phyloP scores from a whole-genome alignment of 2,797 vertebrate species.

The Cuniculus paca region DNA sequence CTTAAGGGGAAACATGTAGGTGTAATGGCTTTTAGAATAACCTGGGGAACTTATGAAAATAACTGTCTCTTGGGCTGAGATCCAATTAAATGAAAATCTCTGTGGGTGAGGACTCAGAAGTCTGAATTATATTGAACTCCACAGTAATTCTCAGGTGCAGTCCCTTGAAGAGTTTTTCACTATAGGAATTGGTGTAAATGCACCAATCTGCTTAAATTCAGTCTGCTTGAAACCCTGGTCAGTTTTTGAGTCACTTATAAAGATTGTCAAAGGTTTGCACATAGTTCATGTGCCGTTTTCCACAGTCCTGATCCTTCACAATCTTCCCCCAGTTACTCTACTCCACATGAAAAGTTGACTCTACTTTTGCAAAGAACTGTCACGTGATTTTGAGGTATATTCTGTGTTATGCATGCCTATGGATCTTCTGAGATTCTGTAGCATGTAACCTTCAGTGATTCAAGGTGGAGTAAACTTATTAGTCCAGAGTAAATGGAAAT shows the following conservation, averaged over 20 bases:
- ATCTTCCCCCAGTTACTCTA: not conserved
- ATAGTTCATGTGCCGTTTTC: not conserved
- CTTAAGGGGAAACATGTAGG: constrained; percentile 3
- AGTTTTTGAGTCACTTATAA: constrained; percentile 18
- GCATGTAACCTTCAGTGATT: not conserved
- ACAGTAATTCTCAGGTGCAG: not conserved
- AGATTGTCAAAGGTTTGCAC: not conserved
- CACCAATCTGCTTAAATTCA: constrained; percentile 16
- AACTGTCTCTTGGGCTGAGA: not conserved
- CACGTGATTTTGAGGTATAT: not conserved
- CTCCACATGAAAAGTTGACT: not conserved
- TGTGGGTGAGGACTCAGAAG: not conserved
- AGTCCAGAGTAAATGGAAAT: not conserved
- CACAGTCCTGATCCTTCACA: not conserved
- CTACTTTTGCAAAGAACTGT: not conserved
- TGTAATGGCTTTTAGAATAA: constrained; percentile 23
- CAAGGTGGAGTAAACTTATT: not conserved
- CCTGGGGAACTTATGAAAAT: not conserved
- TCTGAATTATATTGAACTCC: not conserved
- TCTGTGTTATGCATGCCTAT: not conserved
- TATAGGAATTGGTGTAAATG: not conserved
- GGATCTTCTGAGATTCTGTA: not conserved
- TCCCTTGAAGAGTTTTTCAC: not conserved
- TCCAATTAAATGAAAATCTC: constrained; percentile 39
- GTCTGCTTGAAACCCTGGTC: not conserved